Base-by-base conservation (phyloP, 2,888 invertebrate species). In the Lissonota sp. region DNA sequence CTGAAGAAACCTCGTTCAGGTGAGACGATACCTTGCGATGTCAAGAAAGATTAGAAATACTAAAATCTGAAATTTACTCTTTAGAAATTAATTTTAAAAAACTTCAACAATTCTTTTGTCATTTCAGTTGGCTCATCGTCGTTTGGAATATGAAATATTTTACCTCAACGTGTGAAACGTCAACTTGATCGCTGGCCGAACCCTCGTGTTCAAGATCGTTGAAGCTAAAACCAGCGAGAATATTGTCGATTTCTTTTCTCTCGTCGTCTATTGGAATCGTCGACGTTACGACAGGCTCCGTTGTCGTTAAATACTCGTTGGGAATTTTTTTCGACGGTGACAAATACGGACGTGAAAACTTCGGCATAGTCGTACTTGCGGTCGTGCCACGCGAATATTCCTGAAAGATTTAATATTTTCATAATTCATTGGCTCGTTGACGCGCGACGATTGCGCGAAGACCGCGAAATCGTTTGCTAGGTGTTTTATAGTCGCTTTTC, bases 311-410 rank as follows among this genome's bases (percentile, higher is more conserved):
- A 92, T 95, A 97, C 86, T 96, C 96, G 3, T 95, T 94, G 1
- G 97, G 97, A 84, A 97, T 97, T 91, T 96, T 95, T 90, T 97
- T 97, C 1, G 96, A 95, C 2, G 94, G 93, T 0, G 93, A 94
- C 66, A 95, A 94, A 82, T 92, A 87, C 12, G 90, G 91, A 42
- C 87, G 89, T 14, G 88, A 86, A 14, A 88, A 87, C 80, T 87
- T 91, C n/a, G 89, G 88, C 4, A 84, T 72, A 60, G 85, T 80
- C 51, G 89, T 89, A 62, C 89, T 89, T 10, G 84, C 85, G 0
- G 87, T 88, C 42, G 88, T 87, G 53, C 85, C 86, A 66, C 86
- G 88, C 4, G 91, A 90, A 81, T 91, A 92, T 84, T 92, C 91
- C 92, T 92, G 84, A 84, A 70, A 14, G 14, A 53, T 4, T 51